A percentile compares a stretch with the other conserved stretches of the same genome.
These are phyloP conservation scores for Trichomycterus rosablanca DNA, from an alignment of 2,113 vertebrate species.

Conservation along the genomic window DNA sequence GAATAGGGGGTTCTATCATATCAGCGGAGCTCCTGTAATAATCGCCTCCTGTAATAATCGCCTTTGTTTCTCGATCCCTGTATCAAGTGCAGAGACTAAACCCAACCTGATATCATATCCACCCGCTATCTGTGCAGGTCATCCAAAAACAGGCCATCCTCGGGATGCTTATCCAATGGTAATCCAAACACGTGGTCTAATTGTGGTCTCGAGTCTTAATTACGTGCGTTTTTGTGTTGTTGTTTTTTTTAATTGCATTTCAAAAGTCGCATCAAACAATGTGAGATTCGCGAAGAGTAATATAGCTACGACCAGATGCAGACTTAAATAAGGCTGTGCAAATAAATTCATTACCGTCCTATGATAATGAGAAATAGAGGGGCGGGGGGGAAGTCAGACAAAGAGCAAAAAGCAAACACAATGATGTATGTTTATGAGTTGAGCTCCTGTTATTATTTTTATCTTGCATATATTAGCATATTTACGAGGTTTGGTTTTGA, in stretches of 20 bases:
- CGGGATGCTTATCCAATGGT: conserved; percentile 64
- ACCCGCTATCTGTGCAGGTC: conserved; percentile 28
- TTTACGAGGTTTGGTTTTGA: conserved; percentile 52
- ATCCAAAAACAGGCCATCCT: conserved; percentile 57
- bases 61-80: conserved; percentile 51
- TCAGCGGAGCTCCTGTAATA: conserved; percentile 81
- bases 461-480: conserved; percentile 64
- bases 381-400: conserved; percentile 36
- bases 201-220: conserved; percentile 63
- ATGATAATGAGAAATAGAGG: conserved; percentile 62
- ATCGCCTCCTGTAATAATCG: conserved; percentile 78
- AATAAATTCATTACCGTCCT: conserved; percentile 67
- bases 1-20: conserved; percentile 82
- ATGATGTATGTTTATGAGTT: conserved; percentile 60
- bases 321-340: conserved; percentile 55
- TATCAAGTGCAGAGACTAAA: background rate
- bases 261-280: conserved; percentile 65
- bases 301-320: conserved; percentile 43
- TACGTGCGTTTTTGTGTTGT: conserved; percentile 70
- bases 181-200: conserved; percentile 64
- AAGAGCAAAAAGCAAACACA: conserved; percentile 56
- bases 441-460: conserved; percentile 60
- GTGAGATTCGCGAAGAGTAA: conserved; percentile 63
- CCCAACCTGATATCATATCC: conserved; percentile 8
- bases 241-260: conserved; percentile 67